Conservation (phyloP, 2,113 vertebrate species). For the Entosphenus tridentatus region DNA sequence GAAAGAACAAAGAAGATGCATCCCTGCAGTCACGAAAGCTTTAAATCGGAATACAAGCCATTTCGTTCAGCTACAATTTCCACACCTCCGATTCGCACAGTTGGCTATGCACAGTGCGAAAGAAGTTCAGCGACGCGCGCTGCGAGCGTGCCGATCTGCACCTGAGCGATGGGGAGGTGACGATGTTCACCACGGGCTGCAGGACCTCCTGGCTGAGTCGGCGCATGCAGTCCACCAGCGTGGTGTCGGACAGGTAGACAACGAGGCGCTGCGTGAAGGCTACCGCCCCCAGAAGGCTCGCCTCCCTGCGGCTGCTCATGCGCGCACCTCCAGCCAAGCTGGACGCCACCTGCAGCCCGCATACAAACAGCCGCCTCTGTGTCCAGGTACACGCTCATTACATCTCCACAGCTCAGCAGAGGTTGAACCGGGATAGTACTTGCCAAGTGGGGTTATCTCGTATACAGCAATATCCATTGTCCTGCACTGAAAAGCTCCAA, state of each 20-base stretch:
- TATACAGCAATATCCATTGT: background rate
- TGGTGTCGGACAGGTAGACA: conserved; percentile 72
- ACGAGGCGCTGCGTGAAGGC: conserved; percentile 73
- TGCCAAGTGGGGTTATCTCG: background rate
- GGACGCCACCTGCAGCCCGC: conserved; percentile 38
- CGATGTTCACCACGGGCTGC: conserved; percentile 56
- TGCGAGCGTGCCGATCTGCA: conserved; percentile 12
- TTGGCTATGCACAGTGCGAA: too few relatives aligned
- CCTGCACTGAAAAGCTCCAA: background rate
- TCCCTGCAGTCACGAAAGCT: too few relatives aligned
- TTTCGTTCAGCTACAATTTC: too few relatives aligned
- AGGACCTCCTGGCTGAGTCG: conserved; percentile 84
- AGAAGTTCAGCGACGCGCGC: too few relatives aligned
- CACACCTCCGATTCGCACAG: too few relatives aligned
- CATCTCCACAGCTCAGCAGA: background rate
- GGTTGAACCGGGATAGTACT: background rate
- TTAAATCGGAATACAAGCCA: too few relatives aligned
- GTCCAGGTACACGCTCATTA: too few relatives aligned
- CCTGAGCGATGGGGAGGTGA: conserved; percentile 52
- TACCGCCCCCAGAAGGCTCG: conserved; percentile 59
- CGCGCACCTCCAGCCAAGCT: conserved; percentile 27
- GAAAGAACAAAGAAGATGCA: too few relatives aligned
- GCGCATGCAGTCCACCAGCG: conserved; percentile 90
- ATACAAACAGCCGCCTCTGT: too few relatives aligned
- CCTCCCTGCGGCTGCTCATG: conserved; percentile 84